Percentiles rank a stretch among this genome's conserved stretches.
These are phyloP conservation scores for Hyles euphorbiae DNA, from an alignment of 1,140 invertebrate species.

Conservation along the genomic window DNA sequence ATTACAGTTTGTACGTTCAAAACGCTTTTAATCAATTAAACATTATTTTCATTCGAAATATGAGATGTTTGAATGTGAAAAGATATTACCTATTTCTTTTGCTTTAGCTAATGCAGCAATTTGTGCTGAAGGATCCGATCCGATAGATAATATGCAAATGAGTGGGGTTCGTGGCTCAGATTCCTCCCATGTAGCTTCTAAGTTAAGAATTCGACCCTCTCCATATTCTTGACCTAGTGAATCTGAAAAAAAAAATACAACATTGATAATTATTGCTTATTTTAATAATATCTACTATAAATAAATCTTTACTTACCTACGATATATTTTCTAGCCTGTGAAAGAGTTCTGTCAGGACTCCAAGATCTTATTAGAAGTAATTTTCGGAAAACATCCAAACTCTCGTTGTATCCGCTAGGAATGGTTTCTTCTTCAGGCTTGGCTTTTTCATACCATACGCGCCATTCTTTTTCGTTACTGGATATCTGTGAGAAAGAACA, in stretches of 20 bases:
- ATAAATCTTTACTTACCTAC: constrained; percentile 75
- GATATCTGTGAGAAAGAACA: constrained; percentile 78
- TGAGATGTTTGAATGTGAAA: no score
- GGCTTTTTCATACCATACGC: constrained; percentile 95
- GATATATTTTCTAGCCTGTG: constrained; percentile 93
- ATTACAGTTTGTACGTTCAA: no score
- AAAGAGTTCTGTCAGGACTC: constrained; percentile 97
- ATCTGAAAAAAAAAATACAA: constrained; percentile 72
- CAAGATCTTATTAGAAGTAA: constrained; percentile 93
- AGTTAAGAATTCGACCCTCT: constrained; percentile 93
- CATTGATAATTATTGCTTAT: constrained; percentile 1
- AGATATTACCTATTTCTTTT: constrained; percentile 85
- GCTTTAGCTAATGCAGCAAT: constrained; percentile 92
- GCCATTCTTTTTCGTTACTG: constrained; percentile 92
- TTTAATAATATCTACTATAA: not conserved
- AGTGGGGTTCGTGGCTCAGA: constrained; percentile 92
- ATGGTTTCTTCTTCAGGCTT: constrained; percentile 94
- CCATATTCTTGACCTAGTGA: constrained; percentile 93
- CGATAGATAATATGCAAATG: constrained; percentile 95
- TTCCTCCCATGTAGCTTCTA: constrained; percentile 93
- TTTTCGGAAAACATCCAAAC: constrained; percentile 92
- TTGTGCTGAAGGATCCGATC: constrained; percentile 96
- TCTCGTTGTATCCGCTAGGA: constrained; percentile 93
- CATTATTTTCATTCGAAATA: no score
- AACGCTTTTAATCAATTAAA: no score